Conservation (phyloP, 1,140 invertebrate species). For the Macrobrachium nipponense region DNA sequence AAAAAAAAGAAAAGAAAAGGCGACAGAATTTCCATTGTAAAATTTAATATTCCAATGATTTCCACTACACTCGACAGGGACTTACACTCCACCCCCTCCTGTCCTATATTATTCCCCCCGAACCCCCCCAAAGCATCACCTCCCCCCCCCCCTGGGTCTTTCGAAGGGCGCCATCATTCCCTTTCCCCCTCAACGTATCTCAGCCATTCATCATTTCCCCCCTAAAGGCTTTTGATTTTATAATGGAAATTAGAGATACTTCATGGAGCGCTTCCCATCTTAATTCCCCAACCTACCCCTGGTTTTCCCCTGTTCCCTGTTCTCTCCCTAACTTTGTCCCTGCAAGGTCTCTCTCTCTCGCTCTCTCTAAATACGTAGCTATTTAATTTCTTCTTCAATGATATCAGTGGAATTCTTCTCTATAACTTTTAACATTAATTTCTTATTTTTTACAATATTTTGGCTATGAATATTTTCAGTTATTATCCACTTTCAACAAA, state of each 20-base stretch:
- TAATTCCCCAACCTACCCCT: background rate
- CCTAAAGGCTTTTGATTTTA: slow-evolving; percentile 53
- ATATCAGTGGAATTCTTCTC: too few relatives aligned
- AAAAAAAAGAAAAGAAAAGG: too few relatives aligned
- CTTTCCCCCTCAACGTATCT: background rate
- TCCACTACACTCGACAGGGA: too few relatives aligned
- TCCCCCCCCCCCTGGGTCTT: background rate
- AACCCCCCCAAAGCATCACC: background rate
- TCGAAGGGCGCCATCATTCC: background rate
- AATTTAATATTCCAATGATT: too few relatives aligned
- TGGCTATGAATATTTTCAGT: too few relatives aligned
- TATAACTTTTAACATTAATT: too few relatives aligned
- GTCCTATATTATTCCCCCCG: background rate
- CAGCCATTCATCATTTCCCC: slow-evolving; percentile 49
- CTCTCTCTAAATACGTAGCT: background rate
- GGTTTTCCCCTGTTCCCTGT: background rate
- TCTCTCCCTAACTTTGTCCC: background rate
- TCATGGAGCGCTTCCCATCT: slow-evolving; percentile 47
- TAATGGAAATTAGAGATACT: slow-evolving; percentile 57
- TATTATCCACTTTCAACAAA: too few relatives aligned
- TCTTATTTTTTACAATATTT: too few relatives aligned
- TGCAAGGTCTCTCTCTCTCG: slow-evolving; percentile 1
- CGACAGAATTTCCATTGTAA: too few relatives aligned
- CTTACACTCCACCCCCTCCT: background rate
- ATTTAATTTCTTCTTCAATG: too few relatives aligned